Evolutionary conservation across 2,797 vertebrate species (phyloP), one percentile per base, ranked within the genome.

Genomic region (Lycodopsis pacificus): DNA sequence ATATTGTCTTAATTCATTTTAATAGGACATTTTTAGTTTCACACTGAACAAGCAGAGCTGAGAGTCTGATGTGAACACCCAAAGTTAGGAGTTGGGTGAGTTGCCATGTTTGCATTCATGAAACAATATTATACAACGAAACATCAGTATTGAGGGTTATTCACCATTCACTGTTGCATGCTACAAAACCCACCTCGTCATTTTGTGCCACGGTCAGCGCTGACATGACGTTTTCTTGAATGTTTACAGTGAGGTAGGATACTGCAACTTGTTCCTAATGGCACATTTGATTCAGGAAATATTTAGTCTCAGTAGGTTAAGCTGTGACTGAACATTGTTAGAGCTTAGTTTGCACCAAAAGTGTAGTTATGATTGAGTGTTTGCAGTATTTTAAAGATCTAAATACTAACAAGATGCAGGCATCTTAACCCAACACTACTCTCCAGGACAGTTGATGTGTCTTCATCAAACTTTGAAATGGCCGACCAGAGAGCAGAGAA

Each of bases 401-500:
- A 25, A 68, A 68, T 56, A 36, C 42, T 49, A 17, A 65, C 38
- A 67, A 25, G 32, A 15, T 65, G 17, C 6, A 32, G 46, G n/a
- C 5, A 20, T 63, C 32, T 44, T 5, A 64, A 65, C 25, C 17
- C 17, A 30, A 32, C 13, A 20, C 20, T 7, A 3, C 25, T 36
- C 34, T 65, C 9, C 11, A 54, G 19, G 13, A 38, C 34, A 61
- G 2, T 61, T 40, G 10, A 15, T 7, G 36, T 62, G 59, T 40
- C 32, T 51, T 25, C 13, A 34, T 25, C 12, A 48, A 22, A 25
- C 59, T 15, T 42, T 40, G 27, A 32, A 19, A 36, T 13, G 32
- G 25, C 49, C 20, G 53, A 64, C 27, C 20, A 71, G 25, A 71
- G 32, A 84, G 40, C 34, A 46, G 66, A 51, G 59, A 73, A 79